Evolutionary conservation across 2,113 vertebrate genomes (phyloP), one percentile per base, ranked within the genome.

Genomic region (Coturnix japonica): DNA sequence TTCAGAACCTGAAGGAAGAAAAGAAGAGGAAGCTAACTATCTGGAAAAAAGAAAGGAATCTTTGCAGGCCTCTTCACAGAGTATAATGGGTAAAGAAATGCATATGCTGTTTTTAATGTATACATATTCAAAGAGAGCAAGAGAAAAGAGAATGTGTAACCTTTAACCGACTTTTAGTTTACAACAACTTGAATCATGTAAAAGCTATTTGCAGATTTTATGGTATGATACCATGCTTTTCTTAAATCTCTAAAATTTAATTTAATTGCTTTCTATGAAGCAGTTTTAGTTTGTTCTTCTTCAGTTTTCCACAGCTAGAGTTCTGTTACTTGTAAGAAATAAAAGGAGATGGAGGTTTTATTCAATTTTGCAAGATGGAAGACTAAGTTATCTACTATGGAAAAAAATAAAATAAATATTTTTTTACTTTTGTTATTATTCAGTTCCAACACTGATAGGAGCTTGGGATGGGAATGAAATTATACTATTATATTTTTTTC

Each of bases 61-160:
- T 54, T 81, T 95, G 25, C 91, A 85, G 46, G 14, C 39, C 3
- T 65, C 67, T 66, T 67, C 93, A 60, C 96, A 91, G 51, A 89
- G 85, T 61, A 47, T 85, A 75, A 89, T 31, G 95, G 98, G 98
- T 98, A 98, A 98, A 75, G 86, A 81, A 13, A 95, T 86, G 3
- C 44, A 20, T 81, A 35, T 90, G 30, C 6, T 53, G 6, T 2
- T 67, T 43, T 89, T 43, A 57, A 13, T 28, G 18, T 66, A 71
- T 78, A 20, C 78, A 5, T 91, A 65, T 35, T 61, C 30, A 64
- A 64, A 87, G 79, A 93, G 59, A 80, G 53, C 70, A 35, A 41
- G 33, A 76, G 46, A 67, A 73, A 25, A 71, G 23, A 17, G 30
- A 89, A 37, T 64, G 8, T 26, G 57, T n/a, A 69, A 70, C 37